phyloP scores from a whole-genome alignment of 2,797 vertebrate genomes.

The Lemur catta region DNA sequence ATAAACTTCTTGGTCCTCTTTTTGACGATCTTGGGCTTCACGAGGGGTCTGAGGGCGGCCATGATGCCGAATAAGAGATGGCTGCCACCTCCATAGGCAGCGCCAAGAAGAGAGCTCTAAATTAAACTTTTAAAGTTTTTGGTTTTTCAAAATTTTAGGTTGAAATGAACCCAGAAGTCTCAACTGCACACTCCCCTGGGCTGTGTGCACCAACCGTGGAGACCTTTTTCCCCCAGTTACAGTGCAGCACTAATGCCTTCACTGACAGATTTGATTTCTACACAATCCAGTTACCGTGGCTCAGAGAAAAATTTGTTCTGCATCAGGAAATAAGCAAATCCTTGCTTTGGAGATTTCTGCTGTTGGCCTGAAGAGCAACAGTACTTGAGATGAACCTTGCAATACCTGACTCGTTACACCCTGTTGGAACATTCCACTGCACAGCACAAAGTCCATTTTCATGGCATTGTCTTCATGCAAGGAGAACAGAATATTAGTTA shows the following conservation, averaged over 20 bases:
- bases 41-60: too few relatives aligned
- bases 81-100: too few relatives aligned
- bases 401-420: background rate
- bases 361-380: background rate
- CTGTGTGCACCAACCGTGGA: too few relatives aligned
- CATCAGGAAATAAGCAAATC: background rate
- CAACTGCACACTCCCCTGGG: too few relatives aligned
- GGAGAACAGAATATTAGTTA: background rate
- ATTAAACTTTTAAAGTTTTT: background rate
- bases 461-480: background rate
- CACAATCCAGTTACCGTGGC: background rate
- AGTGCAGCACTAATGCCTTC: background rate
- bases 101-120: too few relatives aligned
- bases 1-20: too few relatives aligned
- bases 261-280: background rate
- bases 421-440: background rate
- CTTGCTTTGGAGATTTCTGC: background rate
- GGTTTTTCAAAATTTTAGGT: background rate
- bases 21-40: too few relatives aligned
- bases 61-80: too few relatives aligned
- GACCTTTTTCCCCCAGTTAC: background rate
- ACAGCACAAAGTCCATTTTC: fast-evolving
- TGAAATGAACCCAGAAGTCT: background rate
- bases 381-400: background rate
- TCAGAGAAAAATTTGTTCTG: background rate